A percentile compares a stretch with the other conserved stretches of the same genome.
Conservation (phyloP, 2,113 vertebrate genomes). For the Myotis yumanensis region DNA sequence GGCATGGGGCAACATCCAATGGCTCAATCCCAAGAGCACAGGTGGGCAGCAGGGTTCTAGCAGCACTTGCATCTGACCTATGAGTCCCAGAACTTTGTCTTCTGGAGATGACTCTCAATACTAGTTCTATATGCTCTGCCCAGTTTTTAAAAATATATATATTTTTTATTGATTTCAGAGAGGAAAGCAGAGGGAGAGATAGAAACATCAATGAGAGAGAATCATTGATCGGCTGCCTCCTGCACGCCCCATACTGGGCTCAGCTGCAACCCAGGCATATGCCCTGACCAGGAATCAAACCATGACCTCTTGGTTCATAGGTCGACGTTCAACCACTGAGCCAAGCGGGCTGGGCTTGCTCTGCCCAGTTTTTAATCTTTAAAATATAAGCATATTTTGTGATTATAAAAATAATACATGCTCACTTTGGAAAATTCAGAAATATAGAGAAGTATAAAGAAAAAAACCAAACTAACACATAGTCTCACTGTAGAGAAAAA, state of each 20-base stretch:
- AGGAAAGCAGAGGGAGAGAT: no score
- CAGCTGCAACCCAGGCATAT: no score
- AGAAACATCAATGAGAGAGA: no score
- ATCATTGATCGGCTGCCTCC: no score
- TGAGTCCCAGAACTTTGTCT: background rate
- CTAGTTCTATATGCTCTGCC: background rate
- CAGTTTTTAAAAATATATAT: background rate
- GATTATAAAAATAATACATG: slow-evolving; percentile 48
- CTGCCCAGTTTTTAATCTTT: slow-evolving; percentile 3
- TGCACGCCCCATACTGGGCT: no score
- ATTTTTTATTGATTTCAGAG: no score
- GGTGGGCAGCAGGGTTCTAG: background rate
- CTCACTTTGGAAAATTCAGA: slow-evolving; percentile 38
- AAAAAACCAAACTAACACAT: slow-evolving; percentile 10
- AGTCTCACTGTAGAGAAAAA: background rate
- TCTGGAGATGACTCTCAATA: background rate
- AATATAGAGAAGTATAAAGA: slow-evolving; percentile 21
- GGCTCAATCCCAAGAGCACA: background rate
- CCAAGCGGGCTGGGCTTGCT: no score
- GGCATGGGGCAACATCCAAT: background rate
- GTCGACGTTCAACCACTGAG: no score
- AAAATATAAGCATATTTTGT: slow-evolving; percentile 37
- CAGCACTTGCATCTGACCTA: background rate
- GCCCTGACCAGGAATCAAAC: no score
- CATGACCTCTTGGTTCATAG: no score